These are phyloP conservation scores for Chironomus riparius DNA, from an alignment of 2,888 invertebrate genomes.

Conservation along the genomic window DNA sequence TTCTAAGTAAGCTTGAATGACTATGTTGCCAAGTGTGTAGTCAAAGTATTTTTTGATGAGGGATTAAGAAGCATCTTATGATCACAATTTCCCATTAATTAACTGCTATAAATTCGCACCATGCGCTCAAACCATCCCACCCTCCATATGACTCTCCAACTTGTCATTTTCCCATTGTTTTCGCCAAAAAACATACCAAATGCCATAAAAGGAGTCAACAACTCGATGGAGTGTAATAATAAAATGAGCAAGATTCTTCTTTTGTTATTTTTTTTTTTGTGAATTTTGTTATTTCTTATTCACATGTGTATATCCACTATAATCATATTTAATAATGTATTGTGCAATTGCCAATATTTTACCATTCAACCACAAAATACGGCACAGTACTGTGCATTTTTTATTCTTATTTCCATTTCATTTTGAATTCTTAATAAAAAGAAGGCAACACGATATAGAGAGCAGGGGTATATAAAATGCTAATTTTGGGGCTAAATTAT, in stretches of 20 bases:
- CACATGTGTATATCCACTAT: neutral
- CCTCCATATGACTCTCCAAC: too few species aligned
- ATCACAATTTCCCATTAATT: too few species aligned
- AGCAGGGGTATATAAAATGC: neutral
- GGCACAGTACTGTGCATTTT: neutral
- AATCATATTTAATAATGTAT: slow-evolving; percentile 27
- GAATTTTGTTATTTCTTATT: neutral
- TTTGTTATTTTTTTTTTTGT: neutral
- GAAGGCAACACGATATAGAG: neutral
- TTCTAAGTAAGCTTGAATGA: too few species aligned
- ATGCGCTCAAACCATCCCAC: too few species aligned
- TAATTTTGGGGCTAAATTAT: slow-evolving; percentile 26
- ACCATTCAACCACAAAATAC: neutral
- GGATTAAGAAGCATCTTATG: too few species aligned
- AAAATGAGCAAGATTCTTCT: neutral
- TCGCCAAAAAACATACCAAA: neutral
- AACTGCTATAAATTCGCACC: too few species aligned
- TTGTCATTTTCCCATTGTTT: neutral
- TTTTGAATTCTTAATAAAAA: neutral
- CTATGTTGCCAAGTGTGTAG: too few species aligned
- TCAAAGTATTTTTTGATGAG: too few species aligned
- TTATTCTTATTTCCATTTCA: neutral
- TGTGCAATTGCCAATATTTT: slow-evolving; percentile 28
- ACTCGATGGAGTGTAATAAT: neutral
- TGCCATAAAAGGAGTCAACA: slow-evolving; percentile 25